phyloP scores from a whole-genome alignment of 2,797 vertebrate genomes.

The Lerista edwardsae region DNA sequence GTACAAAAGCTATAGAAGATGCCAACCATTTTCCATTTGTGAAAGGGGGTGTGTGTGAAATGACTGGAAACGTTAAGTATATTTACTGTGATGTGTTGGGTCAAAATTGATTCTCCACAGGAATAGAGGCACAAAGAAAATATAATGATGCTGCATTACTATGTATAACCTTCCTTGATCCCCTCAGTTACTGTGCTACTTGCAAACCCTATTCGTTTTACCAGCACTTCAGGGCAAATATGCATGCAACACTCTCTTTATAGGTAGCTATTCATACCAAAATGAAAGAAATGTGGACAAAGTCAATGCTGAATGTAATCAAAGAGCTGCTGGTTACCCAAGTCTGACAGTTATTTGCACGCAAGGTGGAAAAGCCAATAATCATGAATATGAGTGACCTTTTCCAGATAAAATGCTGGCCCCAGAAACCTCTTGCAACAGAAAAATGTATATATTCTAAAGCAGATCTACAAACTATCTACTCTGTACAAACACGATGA shows the following conservation, averaged over 20 bases:
- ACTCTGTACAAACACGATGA: slow-evolving; percentile 24
- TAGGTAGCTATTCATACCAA: slow-evolving; percentile 49
- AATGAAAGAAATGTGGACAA: slow-evolving; percentile 55
- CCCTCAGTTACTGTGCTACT: slow-evolving; percentile 38
- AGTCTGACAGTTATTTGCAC: slow-evolving; percentile 62
- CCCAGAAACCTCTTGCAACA: slow-evolving; percentile 51
- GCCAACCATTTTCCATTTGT: slow-evolving; percentile 20
- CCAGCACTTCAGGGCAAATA: slow-evolving; percentile 48
- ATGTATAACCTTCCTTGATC: slow-evolving; percentile 46
- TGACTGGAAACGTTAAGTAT: slow-evolving; percentile 43
- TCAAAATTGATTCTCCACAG: slow-evolving; percentile 48
- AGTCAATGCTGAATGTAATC: slow-evolving; percentile 56
- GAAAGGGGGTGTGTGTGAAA: slow-evolving; percentile 11
- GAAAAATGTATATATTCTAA: slow-evolving; percentile 29
- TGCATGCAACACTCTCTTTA: slow-evolving; percentile 42
- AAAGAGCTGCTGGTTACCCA: slow-evolving; percentile 64
- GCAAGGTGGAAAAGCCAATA: slow-evolving; percentile 55
- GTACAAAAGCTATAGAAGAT: slow-evolving; percentile 42
- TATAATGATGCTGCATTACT: slow-evolving; percentile 61
- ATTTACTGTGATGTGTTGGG: slow-evolving; percentile 41
- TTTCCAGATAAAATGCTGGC: slow-evolving; percentile 66
- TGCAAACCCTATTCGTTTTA: slow-evolving; percentile 55
- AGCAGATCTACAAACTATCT: slow-evolving; percentile 29
- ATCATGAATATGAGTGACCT: slow-evolving; percentile 69
- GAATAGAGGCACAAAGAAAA: slow-evolving; percentile 30